Evolutionary conservation across 2,113 vertebrate genomes (phyloP), one percentile per base, ranked within the genome.

Genomic region (Gopherus evgoodei): DNA sequence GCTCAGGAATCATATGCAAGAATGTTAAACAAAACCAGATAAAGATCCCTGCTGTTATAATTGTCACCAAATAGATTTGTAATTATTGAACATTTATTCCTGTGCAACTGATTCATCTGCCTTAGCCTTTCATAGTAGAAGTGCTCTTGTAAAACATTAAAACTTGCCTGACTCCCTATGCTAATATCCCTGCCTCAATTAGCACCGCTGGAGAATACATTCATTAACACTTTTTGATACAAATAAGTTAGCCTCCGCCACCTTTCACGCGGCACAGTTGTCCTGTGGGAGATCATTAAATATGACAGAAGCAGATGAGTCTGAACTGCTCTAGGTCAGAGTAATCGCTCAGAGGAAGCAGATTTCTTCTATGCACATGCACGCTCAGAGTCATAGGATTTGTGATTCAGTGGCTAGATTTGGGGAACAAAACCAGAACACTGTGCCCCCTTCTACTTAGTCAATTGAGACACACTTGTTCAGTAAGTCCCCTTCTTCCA

Each of bases 51-150:
- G 57, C n/a, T 92, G 83, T n/a, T 92, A 92, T 86, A 89, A 94
- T 12, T 27, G 82, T 27, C 29, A 65, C 81, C 93, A 96, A 96
- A 94, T 81, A 86, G 94, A 93, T 95, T 96, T 81, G 86, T 91
- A 95, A 95, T 53, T 90, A 97, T 88, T 92, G 96, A 94, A 96
- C 87, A 85, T 92, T 97, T 95, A 92, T 92, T 96, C 88, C 89
- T 91, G 78, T 86, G 90, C 85, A 84, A 95, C 88, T 91, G 94
- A 69, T 72, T 97, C 52, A 52, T 94, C 93, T 96, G 89, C 83
- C 57, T 97, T 95, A 89, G 93, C 53, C 50, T 29, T 94, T 86
- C 38, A 69, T 86, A 96, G 89, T 87, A 91, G 65, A 91, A 96
- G 83, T 94, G 91, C 84, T 95, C 93, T 95, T 91, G 84, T 88